Base-by-base conservation (phyloP, 1,140 invertebrate genomes). In the Melitaea cinxia region DNA sequence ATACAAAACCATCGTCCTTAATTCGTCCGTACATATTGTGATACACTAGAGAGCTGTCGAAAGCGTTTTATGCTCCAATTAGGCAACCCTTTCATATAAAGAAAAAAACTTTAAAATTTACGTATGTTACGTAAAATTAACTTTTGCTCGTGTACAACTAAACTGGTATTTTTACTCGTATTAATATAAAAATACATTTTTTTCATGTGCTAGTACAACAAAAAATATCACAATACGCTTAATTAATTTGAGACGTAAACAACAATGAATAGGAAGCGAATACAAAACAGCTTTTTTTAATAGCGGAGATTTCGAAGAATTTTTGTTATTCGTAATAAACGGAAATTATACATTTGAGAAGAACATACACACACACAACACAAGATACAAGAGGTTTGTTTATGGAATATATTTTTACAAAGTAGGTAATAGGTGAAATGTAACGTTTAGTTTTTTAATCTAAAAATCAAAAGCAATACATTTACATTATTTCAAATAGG, bases 1-100 rank as follows among this genome's bases (percentile, higher is more conserved):
- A 64, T 30, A 47, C 52, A 56, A 64, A 64, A 47, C 37, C 35
- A 53, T 50, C 52, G 55, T 58, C 56, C 55, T 54, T 69, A 63
- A 64, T 69, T 64, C 61, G 50, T 58, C 23, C 35, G 66, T 60
- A 76, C 73, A 82, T 78, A 78, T 78, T 80, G 77, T 83, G 71
- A 66, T 52, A 39, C 75, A 72, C 72, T 45, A 64, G 78, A 81
- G 78, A 68, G 75, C 64, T 45, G 70, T 78, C 71, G 68, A 72
- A 73, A 78, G 74, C 65, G 73, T 82, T 85, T 81, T 80, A 85
- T 75, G 75, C 77, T 65, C 73, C 65, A 75, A 65, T 80, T 77
- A 70, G 64, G 63, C 49, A 70, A 68, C 73, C 73, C 75, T 82
- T 61, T 70, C 52, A 71, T 73, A 69, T 71, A 70, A 56, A 58